phyloP scores from a whole-genome alignment of 2,797 vertebrate species.

The Parauchenoglanis punctatus region DNA sequence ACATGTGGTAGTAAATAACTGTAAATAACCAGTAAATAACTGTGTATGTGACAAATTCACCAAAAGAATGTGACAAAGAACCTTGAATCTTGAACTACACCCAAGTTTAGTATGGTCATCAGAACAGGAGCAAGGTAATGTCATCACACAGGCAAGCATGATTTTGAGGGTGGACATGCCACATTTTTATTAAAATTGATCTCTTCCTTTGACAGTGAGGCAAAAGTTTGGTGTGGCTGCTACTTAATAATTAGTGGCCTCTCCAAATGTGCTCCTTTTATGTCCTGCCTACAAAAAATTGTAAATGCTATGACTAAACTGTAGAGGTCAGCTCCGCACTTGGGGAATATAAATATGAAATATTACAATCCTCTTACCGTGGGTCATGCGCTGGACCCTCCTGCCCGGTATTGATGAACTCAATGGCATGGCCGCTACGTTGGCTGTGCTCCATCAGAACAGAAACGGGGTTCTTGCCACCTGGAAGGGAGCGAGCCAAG shows the following conservation, averaged over 20 bases:
- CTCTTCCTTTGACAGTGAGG: neutral
- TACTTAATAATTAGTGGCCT: neutral
- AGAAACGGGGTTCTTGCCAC: slow-evolving; percentile 93
- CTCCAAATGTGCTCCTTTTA: neutral
- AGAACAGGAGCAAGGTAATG: neutral
- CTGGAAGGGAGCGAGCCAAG: slow-evolving; percentile 76
- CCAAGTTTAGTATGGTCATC: neutral
- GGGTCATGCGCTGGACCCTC: slow-evolving; percentile 95
- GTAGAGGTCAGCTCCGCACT: neutral
- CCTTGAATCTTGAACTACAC: no score
- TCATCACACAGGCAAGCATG: neutral
- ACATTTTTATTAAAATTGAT: neutral
- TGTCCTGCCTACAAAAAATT: neutral
- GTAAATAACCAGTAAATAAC: no score
- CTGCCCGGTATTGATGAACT: slow-evolving; percentile 90
- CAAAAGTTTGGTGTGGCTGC: neutral
- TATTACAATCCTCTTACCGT: slow-evolving; percentile 73
- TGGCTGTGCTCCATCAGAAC: slow-evolving; percentile 93
- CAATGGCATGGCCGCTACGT: slow-evolving; percentile 84
- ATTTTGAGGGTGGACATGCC: neutral
- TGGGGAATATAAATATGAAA: neutral
- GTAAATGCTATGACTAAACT: neutral
- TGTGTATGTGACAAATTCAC: no score
- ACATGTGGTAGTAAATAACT: no score
- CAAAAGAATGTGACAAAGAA: no score